Evolutionary conservation across 2,113 vertebrate genomes (phyloP).

Genomic region (Serilophus lunatus): DNA sequence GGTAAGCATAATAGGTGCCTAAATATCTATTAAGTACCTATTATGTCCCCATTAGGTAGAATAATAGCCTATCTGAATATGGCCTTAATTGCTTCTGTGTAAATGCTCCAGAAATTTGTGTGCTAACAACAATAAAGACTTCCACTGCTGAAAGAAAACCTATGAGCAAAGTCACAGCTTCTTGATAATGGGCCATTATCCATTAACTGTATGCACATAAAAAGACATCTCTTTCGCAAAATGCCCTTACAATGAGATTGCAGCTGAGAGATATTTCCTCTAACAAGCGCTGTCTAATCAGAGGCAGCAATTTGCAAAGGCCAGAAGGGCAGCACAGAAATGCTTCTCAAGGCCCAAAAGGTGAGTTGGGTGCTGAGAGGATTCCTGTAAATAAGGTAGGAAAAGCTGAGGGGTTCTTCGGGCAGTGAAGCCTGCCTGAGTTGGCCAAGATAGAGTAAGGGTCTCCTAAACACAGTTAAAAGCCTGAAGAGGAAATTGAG

Average conservation of each 20-base stretch:
- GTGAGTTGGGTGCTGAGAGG: rapidly evolving
- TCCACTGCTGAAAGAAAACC: constrained; percentile 20
- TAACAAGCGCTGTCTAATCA: neutral
- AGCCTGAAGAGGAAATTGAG: neutral
- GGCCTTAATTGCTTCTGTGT: constrained; percentile 35
- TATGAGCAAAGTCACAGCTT: constrained; percentile 38
- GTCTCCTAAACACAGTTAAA: neutral
- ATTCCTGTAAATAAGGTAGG: neutral
- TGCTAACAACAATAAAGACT: constrained; percentile 32
- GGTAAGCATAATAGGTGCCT: neutral
- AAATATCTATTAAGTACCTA: constrained; percentile 19
- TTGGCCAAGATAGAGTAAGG: neutral
- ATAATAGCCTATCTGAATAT: constrained; percentile 9
- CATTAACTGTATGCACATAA: constrained; percentile 26
- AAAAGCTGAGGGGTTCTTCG: neutral
- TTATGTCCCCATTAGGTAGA: constrained; percentile 38
- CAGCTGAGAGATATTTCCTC: neutral
- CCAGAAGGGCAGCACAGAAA: neutral
- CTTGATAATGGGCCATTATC: constrained; percentile 41
- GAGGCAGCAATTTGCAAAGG: neutral
- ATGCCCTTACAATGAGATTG: neutral
- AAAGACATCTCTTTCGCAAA: neutral
- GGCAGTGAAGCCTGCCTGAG: neutral
- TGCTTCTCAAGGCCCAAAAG: neutral
- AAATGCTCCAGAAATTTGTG: constrained; percentile 38